Conservation (phyloP, 1,140 invertebrate species). For the Magallana ariakensis region DNA sequence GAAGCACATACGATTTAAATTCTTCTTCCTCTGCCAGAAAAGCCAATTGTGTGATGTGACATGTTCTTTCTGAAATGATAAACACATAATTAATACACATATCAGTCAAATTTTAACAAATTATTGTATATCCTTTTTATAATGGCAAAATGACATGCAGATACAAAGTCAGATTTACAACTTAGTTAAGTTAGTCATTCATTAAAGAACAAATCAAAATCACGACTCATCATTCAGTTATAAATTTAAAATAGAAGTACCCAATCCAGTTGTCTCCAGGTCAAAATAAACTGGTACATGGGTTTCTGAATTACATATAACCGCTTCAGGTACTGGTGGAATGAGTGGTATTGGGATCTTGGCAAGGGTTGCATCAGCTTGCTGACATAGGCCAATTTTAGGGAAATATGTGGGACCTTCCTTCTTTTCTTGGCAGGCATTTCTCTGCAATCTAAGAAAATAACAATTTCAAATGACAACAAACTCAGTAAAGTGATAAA, state of each 20-base stretch:
- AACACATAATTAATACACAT: background rate
- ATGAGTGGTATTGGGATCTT: background rate
- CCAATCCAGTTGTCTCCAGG: background rate
- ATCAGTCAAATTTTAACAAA: background rate
- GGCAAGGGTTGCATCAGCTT: background rate
- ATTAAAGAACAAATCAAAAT: background rate
- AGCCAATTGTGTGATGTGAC: background rate
- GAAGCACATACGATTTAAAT: background rate
- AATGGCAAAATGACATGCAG: background rate
- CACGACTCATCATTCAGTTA: background rate
- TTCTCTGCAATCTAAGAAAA: background rate
- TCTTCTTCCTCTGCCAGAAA: slow-evolving; percentile 5
- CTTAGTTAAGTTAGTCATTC: background rate
- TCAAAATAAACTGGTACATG: slow-evolving; percentile 2
- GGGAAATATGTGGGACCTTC: background rate
- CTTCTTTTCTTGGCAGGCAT: background rate
- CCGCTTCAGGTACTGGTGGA: background rate
- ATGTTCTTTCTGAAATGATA: background rate
- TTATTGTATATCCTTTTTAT: background rate
- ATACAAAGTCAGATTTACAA: background rate
- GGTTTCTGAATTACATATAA: background rate
- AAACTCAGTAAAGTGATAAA: background rate
- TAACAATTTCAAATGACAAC: background rate
- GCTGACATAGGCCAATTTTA: background rate
- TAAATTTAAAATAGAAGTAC: background rate